Evolutionary conservation across 2,888 invertebrate genomes (phyloP).

Genomic region (Meloe dianella): DNA sequence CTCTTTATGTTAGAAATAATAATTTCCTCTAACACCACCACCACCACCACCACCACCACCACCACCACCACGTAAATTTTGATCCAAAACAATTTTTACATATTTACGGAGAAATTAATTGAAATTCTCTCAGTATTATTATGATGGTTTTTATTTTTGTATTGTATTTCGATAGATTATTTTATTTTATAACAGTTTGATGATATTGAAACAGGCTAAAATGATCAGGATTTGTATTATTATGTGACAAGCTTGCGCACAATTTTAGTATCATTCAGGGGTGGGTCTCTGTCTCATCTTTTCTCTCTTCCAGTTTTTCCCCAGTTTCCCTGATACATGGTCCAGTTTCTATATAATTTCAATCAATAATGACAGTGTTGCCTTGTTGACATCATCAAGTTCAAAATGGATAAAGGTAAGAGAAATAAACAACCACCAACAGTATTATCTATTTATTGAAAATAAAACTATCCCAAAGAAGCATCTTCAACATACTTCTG

Average conservation of each 20-base stretch:
- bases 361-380: constrained; percentile 41
- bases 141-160: no score
- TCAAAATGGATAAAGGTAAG: constrained; percentile 43
- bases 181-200: constrained; percentile 27
- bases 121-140: no score
- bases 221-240: constrained; percentile 22
- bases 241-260: constrained; percentile 25
- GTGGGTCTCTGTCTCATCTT: constrained; percentile 40
- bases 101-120: no score
- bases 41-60: no score
- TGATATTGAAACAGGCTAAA: constrained; percentile 28
- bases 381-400: constrained; percentile 20
- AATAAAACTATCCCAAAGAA: background rate
- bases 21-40: background rate
- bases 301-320: constrained; percentile 34
- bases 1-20: constrained; percentile 7
- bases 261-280: constrained; percentile 14
- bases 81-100: no score
- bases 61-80: no score
- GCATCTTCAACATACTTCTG: background rate
- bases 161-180: background rate
- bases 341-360: constrained; percentile 39
- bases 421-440: constrained; percentile 1
- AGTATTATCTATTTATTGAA: background rate
- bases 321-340: constrained; percentile 43